Evolutionary conservation across 2,888 invertebrate genomes (phyloP).

Genomic region (Sminthurides aquaticus): DNA sequence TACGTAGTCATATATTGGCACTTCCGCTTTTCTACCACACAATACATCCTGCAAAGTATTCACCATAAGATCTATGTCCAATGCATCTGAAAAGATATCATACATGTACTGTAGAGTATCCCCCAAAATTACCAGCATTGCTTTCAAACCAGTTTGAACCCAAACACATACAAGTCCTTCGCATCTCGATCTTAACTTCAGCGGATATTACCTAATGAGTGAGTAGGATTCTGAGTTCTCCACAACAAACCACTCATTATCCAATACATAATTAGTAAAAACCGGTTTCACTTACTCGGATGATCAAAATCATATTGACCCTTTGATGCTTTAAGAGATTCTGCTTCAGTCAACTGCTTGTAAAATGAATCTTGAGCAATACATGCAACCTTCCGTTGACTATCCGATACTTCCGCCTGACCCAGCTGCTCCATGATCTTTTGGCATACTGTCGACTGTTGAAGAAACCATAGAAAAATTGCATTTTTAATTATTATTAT

Average conservation of each 20-base stretch:
- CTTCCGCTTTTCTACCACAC: slow-evolving; percentile 75
- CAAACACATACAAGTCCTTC: no score
- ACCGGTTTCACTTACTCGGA: slow-evolving; percentile 54
- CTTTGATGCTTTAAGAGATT: slow-evolving; percentile 71
- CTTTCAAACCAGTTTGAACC: no score
- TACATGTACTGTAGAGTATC: no score
- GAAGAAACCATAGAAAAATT: slow-evolving; percentile 34
- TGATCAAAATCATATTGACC: slow-evolving; percentile 98
- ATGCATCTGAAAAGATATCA: slow-evolving; percentile 63
- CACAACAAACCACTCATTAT: no score
- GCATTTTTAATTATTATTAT: no score
- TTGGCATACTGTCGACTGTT: slow-evolving; percentile 92
- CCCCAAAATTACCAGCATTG: no score
- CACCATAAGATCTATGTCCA: slow-evolving; percentile 79
- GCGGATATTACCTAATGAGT: no score
- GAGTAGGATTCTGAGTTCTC: no score
- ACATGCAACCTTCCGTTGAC: slow-evolving; percentile 81
- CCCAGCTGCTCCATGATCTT: slow-evolving; percentile 94
- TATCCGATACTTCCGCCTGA: slow-evolving; percentile 81
- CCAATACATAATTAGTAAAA: no score
- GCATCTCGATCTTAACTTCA: no score
- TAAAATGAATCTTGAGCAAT: slow-evolving; percentile 98
- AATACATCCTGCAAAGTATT: slow-evolving; percentile 73
- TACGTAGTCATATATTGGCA: slow-evolving; percentile 89
- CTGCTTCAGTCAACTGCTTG: slow-evolving; percentile 67